Base-by-base conservation (phyloP, 2,888 invertebrate genomes). In the Rhingia campestris region DNA sequence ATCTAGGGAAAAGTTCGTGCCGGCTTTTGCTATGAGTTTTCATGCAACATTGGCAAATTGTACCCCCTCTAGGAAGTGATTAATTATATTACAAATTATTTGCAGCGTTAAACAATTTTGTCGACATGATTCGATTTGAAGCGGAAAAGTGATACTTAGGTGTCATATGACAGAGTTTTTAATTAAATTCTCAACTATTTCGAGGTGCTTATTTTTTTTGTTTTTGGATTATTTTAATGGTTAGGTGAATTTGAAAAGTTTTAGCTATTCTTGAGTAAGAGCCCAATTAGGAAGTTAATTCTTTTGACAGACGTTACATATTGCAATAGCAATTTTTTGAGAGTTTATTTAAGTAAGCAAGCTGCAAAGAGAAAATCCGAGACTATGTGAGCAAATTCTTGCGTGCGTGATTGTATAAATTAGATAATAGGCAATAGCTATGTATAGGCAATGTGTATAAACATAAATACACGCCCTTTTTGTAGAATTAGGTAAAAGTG, bases 81-180 rank as follows among this genome's bases (percentile, higher is more conserved):
- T 69, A 82, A 82, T 82, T 82, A 53, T 69, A 53, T 54, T 58
- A 64, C 64, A 69, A 79, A 73, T 72, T 82, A 79, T 73, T 72
- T 82, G 67, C 82, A 79, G 45, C 82, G 79, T 82, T 79, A 63
- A 63, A 49, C 67, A 41, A 82, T 73, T 79, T 77, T 82, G 66
- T 59, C 67, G 63, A 59, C 58, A 54, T 76, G 47, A 66, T 81
- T 59, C 59, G 66, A 61, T 54, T 76, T 76, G 54, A 67, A 72
- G 66, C 14, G n/a, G 45, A 70, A 51, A 45, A 61, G 58, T 41
- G 58, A 64, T 64, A 22, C 22, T 22, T 22, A 70, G 51, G 64
- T 81, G 80, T 63, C 75, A 39, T 61, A 41, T 41, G 73, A 73
- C 12, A 47, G 37, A 58, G 54, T 80, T 76, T 51, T 74, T 74